phyloP scores from a whole-genome alignment of 1,140 invertebrate genomes.

The Drosophila rhopaloa region DNA sequence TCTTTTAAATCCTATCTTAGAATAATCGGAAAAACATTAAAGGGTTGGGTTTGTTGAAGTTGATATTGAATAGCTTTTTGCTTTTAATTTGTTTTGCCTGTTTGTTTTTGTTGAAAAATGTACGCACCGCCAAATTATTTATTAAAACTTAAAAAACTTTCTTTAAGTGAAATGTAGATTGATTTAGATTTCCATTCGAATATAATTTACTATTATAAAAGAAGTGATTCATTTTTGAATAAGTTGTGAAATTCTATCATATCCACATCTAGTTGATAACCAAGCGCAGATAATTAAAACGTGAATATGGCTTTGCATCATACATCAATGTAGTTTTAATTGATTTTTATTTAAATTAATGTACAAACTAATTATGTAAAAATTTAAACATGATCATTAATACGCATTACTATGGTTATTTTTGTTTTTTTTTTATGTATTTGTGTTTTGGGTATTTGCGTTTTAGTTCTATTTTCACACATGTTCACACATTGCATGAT shows the following conservation, averaged over 20 bases:
- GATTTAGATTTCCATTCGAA: too few relatives aligned
- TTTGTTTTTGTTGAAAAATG: too few relatives aligned
- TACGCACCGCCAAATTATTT: too few relatives aligned
- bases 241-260: not conserved
- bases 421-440: slow-evolving; percentile 31
- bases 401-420: slow-evolving; percentile 73
- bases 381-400: slow-evolving; percentile 79
- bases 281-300: not conserved
- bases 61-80: too few relatives aligned
- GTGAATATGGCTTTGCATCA: slow-evolving; percentile 26
- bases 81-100: too few relatives aligned
- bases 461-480: slow-evolving; percentile 44
- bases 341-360: slow-evolving; percentile 83
- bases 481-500: slow-evolving; percentile 52
- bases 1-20: not conserved
- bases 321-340: slow-evolving; percentile 67
- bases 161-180: too few relatives aligned
- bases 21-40: too few relatives aligned
- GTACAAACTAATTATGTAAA: slow-evolving; percentile 83
- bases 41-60: too few relatives aligned
- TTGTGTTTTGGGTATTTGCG: slow-evolving; percentile 40
- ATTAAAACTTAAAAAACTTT: not conserved
- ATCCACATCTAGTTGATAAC: not conserved
- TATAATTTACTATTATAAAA: too few relatives aligned
- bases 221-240: not conserved